phyloP scores from a whole-genome alignment of 2,888 invertebrate genomes.

The Azorinus chamasolen region DNA sequence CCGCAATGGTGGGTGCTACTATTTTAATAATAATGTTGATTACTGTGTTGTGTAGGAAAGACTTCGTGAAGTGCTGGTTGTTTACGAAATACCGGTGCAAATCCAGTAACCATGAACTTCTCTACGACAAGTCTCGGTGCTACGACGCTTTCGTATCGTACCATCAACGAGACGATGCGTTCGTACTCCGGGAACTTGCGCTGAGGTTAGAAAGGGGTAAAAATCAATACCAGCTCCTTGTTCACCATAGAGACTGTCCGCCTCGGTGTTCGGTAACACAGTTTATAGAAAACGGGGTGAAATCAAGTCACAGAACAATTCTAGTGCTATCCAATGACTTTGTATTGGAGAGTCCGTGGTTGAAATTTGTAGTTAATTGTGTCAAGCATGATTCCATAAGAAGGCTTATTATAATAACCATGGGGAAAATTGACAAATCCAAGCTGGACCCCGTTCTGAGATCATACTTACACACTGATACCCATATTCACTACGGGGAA shows the following conservation, averaged over 20 bases:
- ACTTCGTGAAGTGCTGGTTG: constrained; percentile 47
- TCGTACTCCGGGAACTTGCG: constrained; percentile 94
- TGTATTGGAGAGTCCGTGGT: constrained; percentile 95
- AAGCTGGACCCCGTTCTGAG: constrained; percentile 93
- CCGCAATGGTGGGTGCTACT: constrained; percentile 52
- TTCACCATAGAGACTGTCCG: constrained; percentile 79
- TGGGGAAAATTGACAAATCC: constrained; percentile 42
- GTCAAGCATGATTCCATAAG: constrained; percentile 48
- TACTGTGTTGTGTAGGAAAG: constrained; percentile 43
- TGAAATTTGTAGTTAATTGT: constrained; percentile 91
- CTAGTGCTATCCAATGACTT: constrained; percentile 96
- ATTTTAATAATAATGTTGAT: constrained; percentile 63
- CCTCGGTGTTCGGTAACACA: constrained; percentile 89
- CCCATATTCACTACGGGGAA: constrained; percentile 94
- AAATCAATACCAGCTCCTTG: constrained; percentile 88
- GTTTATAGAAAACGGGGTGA: constrained; percentile 95
- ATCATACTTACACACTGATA: constrained; percentile 94
- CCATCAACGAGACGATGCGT: constrained; percentile 92
- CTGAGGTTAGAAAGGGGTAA: constrained; percentile 93
- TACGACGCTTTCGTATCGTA: constrained; percentile 97
- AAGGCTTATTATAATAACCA: constrained; percentile 41
- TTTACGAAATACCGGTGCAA: constrained; percentile 48
- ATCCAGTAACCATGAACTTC: constrained; percentile 28
- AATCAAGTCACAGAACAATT: constrained; percentile 94
- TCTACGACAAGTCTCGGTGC: constrained; percentile 57